Percentiles rank a stretch among this genome's conserved stretches.
Conservation (phyloP, 2,888 invertebrate species). For the Periphyllus acericola region DNA sequence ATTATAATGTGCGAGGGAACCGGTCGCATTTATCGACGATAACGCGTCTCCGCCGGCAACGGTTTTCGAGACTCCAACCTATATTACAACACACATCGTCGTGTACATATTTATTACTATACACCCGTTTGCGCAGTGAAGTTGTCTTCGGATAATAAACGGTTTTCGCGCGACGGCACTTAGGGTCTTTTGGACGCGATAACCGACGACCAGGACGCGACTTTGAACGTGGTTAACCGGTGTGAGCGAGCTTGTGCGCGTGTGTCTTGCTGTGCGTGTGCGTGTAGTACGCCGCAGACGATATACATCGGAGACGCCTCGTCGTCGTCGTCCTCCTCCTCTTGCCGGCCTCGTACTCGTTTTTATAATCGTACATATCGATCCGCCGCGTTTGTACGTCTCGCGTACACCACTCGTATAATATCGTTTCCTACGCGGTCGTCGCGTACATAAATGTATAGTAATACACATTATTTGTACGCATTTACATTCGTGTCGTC, state of each 20-base stretch:
- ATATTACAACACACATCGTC: neutral
- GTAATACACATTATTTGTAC: neutral
- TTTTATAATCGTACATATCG: neutral
- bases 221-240: too few relatives aligned
- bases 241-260: neutral
- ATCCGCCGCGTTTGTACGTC: neutral
- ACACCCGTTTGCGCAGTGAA: neutral
- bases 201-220: neutral
- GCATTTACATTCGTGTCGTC: neutral
- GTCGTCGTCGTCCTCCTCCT: neutral
- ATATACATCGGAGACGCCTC: neutral
- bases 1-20: neutral
- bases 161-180: neutral
- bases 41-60: neutral
- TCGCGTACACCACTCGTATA: neutral
- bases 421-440: neutral
- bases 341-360: neutral
- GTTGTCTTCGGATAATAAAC: neutral
- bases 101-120: neutral
- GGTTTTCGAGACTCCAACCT: neutral
- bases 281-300: neutral
- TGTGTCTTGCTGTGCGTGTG: neutral
- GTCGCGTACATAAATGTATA: neutral
- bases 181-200: neutral
- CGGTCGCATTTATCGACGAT: neutral